A percentile compares a stretch with the other conserved stretches of the same genome.
These are phyloP conservation scores for Galagoides demidoff DNA, from an alignment of 2,797 vertebrate genomes.

Conservation along the genomic window DNA sequence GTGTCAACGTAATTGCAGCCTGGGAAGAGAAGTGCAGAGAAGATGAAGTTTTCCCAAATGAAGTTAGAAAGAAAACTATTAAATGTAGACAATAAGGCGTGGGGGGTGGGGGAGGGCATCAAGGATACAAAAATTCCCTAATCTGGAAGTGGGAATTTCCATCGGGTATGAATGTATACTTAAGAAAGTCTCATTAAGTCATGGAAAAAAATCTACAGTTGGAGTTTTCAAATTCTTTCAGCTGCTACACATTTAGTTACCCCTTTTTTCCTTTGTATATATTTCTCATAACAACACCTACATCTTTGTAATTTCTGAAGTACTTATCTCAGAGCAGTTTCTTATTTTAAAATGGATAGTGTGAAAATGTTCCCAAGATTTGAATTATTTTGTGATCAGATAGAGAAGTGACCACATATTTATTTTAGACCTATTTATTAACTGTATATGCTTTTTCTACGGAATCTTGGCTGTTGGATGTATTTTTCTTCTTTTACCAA, in stretches of 20 bases:
- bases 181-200: slow-evolving; percentile 75
- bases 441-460: slow-evolving; percentile 68
- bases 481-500: slow-evolving; percentile 78
- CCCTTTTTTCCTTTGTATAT: slow-evolving; percentile 66
- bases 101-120: no score
- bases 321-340: slow-evolving; percentile 61
- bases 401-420: slow-evolving; percentile 66
- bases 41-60: slow-evolving; percentile 66
- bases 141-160: slow-evolving; percentile 76
- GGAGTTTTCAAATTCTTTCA: slow-evolving; percentile 77
- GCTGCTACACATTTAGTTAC: slow-evolving; percentile 45
- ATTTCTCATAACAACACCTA: slow-evolving; percentile 78
- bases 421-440: slow-evolving; percentile 77
- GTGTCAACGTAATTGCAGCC: slow-evolving; percentile 40
- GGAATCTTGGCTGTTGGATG: slow-evolving; percentile 68
- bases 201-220: slow-evolving; percentile 71
- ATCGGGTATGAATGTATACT: slow-evolving; percentile 56
- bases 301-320: slow-evolving; percentile 64
- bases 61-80: slow-evolving; percentile 50
- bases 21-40: slow-evolving; percentile 30
- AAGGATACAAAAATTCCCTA: slow-evolving; percentile 65
- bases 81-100: neutral
- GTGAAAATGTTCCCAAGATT: slow-evolving; percentile 76
- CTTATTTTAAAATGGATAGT: slow-evolving; percentile 75
- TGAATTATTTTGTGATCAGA: slow-evolving; percentile 74